Percentiles rank a stretch among this genome's conserved stretches.
Conservation (phyloP, 2,797 vertebrate species). For the Acrossocheilus fasciatus region DNA sequence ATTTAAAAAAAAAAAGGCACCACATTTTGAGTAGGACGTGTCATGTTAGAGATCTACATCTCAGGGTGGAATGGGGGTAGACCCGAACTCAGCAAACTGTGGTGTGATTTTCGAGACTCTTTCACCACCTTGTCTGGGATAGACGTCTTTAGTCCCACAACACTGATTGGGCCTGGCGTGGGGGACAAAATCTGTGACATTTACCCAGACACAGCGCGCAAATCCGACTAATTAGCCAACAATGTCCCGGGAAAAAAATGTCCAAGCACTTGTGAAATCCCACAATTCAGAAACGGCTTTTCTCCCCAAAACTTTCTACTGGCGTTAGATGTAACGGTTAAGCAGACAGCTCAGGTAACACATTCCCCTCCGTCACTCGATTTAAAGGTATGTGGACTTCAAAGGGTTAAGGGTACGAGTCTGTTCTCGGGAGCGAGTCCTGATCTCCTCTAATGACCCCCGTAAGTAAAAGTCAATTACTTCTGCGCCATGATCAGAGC, state of each 20-base stretch:
- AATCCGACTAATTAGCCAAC: slow-evolving; percentile 69
- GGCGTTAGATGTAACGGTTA: slow-evolving; percentile 57
- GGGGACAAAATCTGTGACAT: slow-evolving; percentile 29
- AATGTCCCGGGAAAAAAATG: slow-evolving; percentile 65
- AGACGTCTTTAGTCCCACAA: slow-evolving; percentile 50
- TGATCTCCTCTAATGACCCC: slow-evolving; percentile 78
- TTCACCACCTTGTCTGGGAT: slow-evolving; percentile 64
- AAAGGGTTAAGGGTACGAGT: slow-evolving; percentile 73
- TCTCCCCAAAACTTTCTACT: slow-evolving; percentile 62
- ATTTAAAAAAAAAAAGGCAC: not conserved
- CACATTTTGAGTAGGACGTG: not conserved
- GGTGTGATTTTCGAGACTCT: slow-evolving; percentile 50
- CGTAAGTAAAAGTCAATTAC: slow-evolving; percentile 81
- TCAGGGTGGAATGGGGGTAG: slow-evolving; percentile 28
- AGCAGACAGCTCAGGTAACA: slow-evolving; percentile 37
- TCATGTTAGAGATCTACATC: not conserved
- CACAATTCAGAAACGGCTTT: slow-evolving; percentile 15
- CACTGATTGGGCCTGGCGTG: slow-evolving; percentile 51
- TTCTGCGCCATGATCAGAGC: slow-evolving; percentile 82
- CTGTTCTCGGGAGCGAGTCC: slow-evolving; percentile 66
- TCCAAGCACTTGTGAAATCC: slow-evolving; percentile 55
- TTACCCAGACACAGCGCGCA: slow-evolving; percentile 56
- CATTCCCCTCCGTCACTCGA: slow-evolving; percentile 30
- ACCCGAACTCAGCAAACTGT: slow-evolving; percentile 20
- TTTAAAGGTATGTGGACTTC: slow-evolving; percentile 68